These are phyloP conservation scores for Otolemur garnettii DNA, from an alignment of 2,113 vertebrate species.

Conservation along the genomic window DNA sequence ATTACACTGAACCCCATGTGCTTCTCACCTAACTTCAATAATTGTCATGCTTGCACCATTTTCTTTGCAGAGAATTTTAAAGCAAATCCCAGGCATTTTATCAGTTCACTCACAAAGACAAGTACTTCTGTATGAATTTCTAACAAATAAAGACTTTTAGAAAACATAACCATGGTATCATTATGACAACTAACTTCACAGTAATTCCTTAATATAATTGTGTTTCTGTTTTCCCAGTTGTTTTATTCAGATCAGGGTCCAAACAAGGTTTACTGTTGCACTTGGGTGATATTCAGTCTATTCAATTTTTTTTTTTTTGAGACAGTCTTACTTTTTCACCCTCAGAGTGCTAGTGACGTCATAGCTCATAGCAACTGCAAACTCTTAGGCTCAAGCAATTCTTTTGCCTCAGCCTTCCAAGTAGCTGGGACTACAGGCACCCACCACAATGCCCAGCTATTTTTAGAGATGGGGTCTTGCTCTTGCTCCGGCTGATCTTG, in stretches of 20 bases:
- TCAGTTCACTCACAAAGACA: background rate
- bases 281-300: background rate
- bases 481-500: too few relatives aligned
- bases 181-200: background rate
- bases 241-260: background rate
- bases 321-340: too few relatives aligned
- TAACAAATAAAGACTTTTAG: background rate
- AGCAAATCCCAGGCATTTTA: background rate
- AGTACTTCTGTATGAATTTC: background rate
- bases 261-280: background rate
- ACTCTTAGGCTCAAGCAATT: too few relatives aligned
- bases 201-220: background rate
- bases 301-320: background rate
- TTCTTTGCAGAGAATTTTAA: background rate
- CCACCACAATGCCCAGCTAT: too few relatives aligned
- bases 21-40: background rate
- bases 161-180: background rate
- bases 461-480: too few relatives aligned
- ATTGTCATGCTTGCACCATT: background rate
- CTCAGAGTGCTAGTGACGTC: too few relatives aligned
- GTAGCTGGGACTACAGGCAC: too few relatives aligned
- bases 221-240: background rate
- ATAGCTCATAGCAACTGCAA: too few relatives aligned
- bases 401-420: too few relatives aligned
- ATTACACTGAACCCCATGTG: background rate